Conservation (phyloP, 2,113 vertebrate species). For the Rhegmatorhina hoffmannsi region DNA sequence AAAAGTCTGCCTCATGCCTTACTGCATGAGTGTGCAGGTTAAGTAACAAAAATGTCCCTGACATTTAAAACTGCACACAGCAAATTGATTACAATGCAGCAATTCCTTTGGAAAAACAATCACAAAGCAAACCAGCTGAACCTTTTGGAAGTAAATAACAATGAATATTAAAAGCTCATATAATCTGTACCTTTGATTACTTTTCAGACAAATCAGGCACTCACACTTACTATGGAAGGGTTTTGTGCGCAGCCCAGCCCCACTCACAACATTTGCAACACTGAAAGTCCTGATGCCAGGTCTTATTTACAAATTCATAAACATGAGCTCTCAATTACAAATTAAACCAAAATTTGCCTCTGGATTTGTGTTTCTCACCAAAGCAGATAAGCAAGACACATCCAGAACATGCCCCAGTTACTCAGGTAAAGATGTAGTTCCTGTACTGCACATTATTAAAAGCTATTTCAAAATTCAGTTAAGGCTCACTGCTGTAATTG, state of each 20-base stretch:
- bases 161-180: neutral
- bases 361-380: neutral
- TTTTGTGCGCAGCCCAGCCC: neutral
- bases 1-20: neutral
- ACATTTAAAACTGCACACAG: slow-evolving; percentile 22
- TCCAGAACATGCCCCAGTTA: neutral
- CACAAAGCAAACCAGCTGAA: slow-evolving; percentile 6
- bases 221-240: neutral
- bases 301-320: neutral
- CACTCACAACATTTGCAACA: neutral
- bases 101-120: slow-evolving; percentile 33
- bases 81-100: slow-evolving; percentile 38
- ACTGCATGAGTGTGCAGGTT: neutral
- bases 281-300: neutral
- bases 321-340: neutral
- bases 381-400: neutral
- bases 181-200: neutral
- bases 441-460: neutral
- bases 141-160: slow-evolving; percentile 40
- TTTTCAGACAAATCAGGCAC: neutral
- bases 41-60: slow-evolving; percentile 24
- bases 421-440: neutral
- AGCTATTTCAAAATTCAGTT: neutral
- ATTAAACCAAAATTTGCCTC: neutral
- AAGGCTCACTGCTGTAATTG: neutral